Evolutionary conservation across 2,888 invertebrate genomes (phyloP).

Genomic region (Drosophila borealis): DNA sequence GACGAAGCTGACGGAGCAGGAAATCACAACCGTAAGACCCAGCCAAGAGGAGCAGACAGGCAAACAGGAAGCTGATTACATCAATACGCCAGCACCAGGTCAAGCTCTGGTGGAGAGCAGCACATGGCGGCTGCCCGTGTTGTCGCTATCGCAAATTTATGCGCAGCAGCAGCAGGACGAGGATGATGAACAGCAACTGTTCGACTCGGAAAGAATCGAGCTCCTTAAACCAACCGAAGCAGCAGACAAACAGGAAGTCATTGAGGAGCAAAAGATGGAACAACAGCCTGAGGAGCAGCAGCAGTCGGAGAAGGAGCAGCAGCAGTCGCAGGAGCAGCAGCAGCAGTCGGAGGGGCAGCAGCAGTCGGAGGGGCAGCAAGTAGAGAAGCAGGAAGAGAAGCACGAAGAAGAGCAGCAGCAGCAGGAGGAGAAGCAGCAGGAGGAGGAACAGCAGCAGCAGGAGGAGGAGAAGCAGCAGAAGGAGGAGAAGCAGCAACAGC

Average conservation of each 20-base stretch:
- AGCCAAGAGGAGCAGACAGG: conserved; percentile 49
- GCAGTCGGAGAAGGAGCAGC: too few relatives aligned
- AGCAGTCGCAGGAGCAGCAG: too few relatives aligned
- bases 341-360: background rate
- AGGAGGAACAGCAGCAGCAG: background rate
- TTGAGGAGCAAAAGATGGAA: conserved; percentile 2
- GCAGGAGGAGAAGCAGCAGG: conserved; percentile 10
- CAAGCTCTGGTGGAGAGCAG: conserved; percentile 39
- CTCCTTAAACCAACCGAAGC: conserved; percentile 35
- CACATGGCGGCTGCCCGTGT: conserved; percentile 58
- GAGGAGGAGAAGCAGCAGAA: background rate
- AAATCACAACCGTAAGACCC: conserved; percentile 52
- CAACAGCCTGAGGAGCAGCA: background rate
- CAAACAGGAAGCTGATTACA: conserved; percentile 51
- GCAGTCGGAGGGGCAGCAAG: background rate
- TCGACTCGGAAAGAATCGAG: conserved; percentile 56
- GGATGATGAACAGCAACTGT: conserved; percentile 59
- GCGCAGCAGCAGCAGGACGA: conserved; percentile 74
- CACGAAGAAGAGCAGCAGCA: background rate
- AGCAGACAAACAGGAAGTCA: conserved; percentile 47
- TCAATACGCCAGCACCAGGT: conserved; percentile 15
- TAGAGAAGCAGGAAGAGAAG: background rate
- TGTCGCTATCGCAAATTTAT: conserved; percentile 71
- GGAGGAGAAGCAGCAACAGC: background rate
- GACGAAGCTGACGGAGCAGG: conserved; percentile 14